Percentiles rank a stretch among this genome's conserved stretches.
These are phyloP conservation scores for Megalopta genalis DNA, from an alignment of 1,140 invertebrate genomes.

Conservation along the genomic window DNA sequence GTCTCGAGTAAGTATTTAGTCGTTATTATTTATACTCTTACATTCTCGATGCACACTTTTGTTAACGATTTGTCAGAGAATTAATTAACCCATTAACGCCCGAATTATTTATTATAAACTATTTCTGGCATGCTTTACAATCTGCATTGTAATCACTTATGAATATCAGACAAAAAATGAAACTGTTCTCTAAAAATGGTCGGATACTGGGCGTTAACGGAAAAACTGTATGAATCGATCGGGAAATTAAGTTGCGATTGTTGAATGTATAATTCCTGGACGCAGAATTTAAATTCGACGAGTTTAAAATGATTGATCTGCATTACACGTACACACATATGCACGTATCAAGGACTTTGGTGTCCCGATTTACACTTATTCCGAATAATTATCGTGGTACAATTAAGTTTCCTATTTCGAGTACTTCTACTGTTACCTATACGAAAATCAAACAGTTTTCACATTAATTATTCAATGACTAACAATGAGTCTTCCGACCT, in stretches of 20 bases:
- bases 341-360: neutral
- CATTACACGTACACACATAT: slow-evolving; percentile 34
- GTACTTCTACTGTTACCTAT: neutral
- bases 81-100: neutral
- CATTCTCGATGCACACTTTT: neutral
- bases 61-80: neutral
- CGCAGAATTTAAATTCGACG: neutral
- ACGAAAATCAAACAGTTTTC: no score
- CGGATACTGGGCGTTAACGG: no score
- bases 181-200: no score
- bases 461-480: no score
- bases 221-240: no score
- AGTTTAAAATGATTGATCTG: neutral
- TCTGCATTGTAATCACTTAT: no score
- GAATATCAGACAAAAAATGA: no score
- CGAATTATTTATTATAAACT: no score
- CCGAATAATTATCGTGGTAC: slow-evolving; percentile 19
- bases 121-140: no score
- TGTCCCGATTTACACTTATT: slow-evolving; percentile 1
- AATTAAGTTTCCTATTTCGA: slow-evolving; percentile 6
- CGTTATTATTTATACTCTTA: neutral
- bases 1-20: neutral
- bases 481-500: no score
- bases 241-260: neutral
- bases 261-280: neutral